A percentile compares a stretch with the other conserved stretches of the same genome.
These are phyloP conservation scores for Pangasianodon gigas DNA, from an alignment of 2,113 vertebrate species.

Conservation along the genomic window DNA sequence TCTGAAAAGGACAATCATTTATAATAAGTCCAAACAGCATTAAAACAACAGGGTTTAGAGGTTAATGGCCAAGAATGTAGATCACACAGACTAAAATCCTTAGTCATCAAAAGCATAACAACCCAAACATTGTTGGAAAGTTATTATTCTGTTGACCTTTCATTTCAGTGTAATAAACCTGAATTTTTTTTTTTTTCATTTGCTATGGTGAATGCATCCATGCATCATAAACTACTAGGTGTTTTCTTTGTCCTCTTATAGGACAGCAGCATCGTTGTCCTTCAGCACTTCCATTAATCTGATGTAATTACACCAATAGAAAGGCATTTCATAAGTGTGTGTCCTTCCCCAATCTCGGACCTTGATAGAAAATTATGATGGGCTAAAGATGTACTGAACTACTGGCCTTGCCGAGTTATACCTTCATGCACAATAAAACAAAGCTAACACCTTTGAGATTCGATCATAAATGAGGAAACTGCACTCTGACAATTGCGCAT, in stretches of 20 bases:
- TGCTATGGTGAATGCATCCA: background rate
- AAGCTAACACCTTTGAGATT: conserved; percentile 19
- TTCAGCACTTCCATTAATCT: conserved; percentile 34
- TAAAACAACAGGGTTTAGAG: conserved; percentile 33
- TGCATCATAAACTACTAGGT: conserved; percentile 1
- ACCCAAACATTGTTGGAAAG: background rate
- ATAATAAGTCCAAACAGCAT: conserved; percentile 25
- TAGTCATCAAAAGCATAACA: conserved; percentile 14
- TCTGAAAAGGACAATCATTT: conserved; percentile 21
- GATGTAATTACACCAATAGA: conserved; percentile 24
- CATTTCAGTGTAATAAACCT: conserved; percentile 16
- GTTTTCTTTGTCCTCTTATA: conserved; percentile 21
- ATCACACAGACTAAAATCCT: conserved; percentile 1
- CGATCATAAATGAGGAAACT: conserved; percentile 19
- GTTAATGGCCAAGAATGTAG: conserved; percentile 18
- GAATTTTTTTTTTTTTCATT: conserved; percentile 9
- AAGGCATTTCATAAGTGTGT: background rate
- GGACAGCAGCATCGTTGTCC: background rate
- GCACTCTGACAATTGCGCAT: conserved; percentile 1
- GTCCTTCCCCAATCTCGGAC: background rate
- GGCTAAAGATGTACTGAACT: conserved; percentile 9
- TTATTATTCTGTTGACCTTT: conserved; percentile 8
- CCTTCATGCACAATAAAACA: conserved; percentile 24
- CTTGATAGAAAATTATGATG: conserved; percentile 29
- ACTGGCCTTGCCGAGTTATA: background rate